phyloP scores from a whole-genome alignment of 2,797 vertebrate species.

The Sarcophilus harrisii region DNA sequence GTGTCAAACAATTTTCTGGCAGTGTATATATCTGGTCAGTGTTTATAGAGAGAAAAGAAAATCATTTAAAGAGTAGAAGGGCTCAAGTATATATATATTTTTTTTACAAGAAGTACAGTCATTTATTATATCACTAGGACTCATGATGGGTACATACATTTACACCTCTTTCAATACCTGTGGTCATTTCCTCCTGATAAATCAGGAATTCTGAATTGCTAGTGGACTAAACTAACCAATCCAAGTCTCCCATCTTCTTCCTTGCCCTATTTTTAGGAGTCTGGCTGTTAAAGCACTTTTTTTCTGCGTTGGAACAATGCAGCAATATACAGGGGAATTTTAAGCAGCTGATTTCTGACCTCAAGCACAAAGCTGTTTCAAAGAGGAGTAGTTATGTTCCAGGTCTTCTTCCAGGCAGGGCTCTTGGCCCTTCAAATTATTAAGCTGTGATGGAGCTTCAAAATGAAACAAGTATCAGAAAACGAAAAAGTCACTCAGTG shows the following conservation, averaged over 20 bases:
- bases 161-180: background rate
- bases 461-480: background rate
- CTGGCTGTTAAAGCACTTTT: background rate
- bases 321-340: background rate
- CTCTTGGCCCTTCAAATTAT: constrained; percentile 23
- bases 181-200: background rate
- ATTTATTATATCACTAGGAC: background rate
- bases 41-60: background rate
- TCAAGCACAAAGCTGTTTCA: constrained; percentile 14
- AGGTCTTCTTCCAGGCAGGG: background rate
- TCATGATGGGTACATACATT: background rate
- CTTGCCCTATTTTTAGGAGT: background rate
- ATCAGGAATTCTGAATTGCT: background rate
- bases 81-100: background rate
- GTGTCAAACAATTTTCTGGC: constrained; percentile 7
- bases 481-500: background rate
- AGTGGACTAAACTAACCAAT: background rate
- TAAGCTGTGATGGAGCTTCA: constrained; percentile 16
- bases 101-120: background rate
- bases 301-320: background rate
- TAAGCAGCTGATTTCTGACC: constrained; percentile 20
- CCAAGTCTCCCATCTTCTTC: background rate
- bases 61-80: constrained; percentile 12
- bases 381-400: background rate
- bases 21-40: background rate